Conservation (phyloP, 2,888 invertebrate species). For the Phengaris alcon region DNA sequence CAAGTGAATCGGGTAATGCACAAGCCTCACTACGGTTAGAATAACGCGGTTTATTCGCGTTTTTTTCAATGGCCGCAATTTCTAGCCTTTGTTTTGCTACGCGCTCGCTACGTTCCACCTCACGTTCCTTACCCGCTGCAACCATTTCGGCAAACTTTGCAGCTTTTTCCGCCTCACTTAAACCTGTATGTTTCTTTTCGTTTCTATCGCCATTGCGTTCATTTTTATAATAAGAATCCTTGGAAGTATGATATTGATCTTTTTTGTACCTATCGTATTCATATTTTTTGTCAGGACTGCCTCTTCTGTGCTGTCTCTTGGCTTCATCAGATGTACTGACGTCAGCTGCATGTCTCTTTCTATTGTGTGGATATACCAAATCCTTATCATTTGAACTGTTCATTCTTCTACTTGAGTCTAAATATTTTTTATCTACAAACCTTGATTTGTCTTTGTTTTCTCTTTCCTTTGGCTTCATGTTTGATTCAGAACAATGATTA, state of each 20-base stretch:
- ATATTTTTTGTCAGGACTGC: not conserved
- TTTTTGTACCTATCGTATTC: not conserved
- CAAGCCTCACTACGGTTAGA: constrained; percentile 67
- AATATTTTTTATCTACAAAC: constrained; percentile 27
- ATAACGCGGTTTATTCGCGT: constrained; percentile 82
- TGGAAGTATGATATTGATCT: not conserved
- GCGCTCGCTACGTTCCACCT: constrained; percentile 81
- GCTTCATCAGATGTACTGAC: not conserved
- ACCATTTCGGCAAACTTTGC: constrained; percentile 87
- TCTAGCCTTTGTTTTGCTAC: constrained; percentile 82
- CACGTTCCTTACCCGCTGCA: constrained; percentile 86
- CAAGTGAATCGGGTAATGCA: constrained; percentile 85
- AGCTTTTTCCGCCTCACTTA: constrained; percentile 76
- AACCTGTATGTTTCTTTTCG: constrained; percentile 35
- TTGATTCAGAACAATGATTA: constrained; percentile 34
- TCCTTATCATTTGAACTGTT: constrained; percentile 25
- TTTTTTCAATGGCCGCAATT: constrained; percentile 62
- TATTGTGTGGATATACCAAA: constrained; percentile 15
- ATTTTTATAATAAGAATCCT: constrained; percentile 12
- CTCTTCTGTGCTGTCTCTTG: not conserved
- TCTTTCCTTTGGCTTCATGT: constrained; percentile 44
- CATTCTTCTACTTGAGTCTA: constrained; percentile 25
- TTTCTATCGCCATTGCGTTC: constrained; percentile 39
- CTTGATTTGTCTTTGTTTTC: constrained; percentile 48
- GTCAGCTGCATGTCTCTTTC: constrained; percentile 21